These are phyloP conservation scores for Spongia lamella DNA, from an alignment of 37 sponge, comb jelly and placozoan genomes.

Conservation along the genomic window DNA sequence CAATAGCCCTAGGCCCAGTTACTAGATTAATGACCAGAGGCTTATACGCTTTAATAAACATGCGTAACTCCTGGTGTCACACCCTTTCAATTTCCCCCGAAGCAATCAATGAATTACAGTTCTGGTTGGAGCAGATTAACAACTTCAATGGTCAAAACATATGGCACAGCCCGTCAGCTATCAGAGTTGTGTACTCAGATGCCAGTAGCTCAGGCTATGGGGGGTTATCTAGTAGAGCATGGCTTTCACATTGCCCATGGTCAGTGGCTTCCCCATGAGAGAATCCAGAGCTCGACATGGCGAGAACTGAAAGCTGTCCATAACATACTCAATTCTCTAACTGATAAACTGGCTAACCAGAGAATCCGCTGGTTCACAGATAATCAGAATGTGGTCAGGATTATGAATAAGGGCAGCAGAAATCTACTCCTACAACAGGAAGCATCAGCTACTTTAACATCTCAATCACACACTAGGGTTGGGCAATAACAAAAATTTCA, in stretches of 20 bases:
- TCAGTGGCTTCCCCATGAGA: neutral
- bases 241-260: conserved; percentile 17
- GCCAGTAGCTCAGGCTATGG: conserved; percentile 41
- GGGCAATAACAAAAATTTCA: too few relatives aligned
- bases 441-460: conserved; percentile 6
- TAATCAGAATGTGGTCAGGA: too few relatives aligned
- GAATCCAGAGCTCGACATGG: conserved; percentile 25
- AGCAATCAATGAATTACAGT: conserved; percentile 13
- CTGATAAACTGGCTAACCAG: neutral
- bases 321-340: conserved; percentile 6
- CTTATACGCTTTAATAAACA: too few relatives aligned
- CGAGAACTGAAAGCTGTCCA: conserved; percentile 27
- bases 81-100: too few relatives aligned
- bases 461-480: too few relatives aligned
- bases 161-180: conserved; percentile 11
- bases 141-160: conserved; percentile 12
- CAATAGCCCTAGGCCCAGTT: too few relatives aligned
- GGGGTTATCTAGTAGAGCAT: conserved; percentile 11
- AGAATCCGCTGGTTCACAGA: conserved; percentile 18
- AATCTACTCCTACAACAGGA: conserved; percentile 9
- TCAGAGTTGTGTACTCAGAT: conserved; percentile 33
- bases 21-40: too few relatives aligned
- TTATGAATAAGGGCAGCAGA: conserved; percentile 15
- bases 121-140: conserved; percentile 12
- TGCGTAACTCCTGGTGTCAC: too few relatives aligned